These are phyloP conservation scores for Cinara cedri DNA, from an alignment of 2,888 invertebrate species.

Conservation along the genomic window DNA sequence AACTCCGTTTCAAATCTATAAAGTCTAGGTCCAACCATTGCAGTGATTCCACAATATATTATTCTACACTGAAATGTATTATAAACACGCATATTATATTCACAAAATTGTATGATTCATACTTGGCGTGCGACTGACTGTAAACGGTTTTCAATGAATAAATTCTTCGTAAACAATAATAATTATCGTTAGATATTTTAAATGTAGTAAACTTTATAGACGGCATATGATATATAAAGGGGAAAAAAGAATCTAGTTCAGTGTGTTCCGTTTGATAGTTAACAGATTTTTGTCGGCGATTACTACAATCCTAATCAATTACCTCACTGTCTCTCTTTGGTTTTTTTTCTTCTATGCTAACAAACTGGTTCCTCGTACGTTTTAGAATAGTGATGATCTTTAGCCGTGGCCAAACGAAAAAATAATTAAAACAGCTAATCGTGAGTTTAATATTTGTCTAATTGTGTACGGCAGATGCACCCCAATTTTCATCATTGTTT, in stretches of 20 bases:
- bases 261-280: slow-evolving; percentile 16
- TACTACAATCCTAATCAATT: slow-evolving; percentile 43
- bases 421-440: slow-evolving; percentile 22
- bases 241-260: slow-evolving; percentile 37
- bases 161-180: neutral
- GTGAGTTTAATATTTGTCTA: slow-evolving; percentile 12
- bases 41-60: too few species aligned
- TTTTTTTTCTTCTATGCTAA: neutral
- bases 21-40: too few species aligned
- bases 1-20: too few species aligned
- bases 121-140: too few species aligned
- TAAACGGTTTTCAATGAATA: neutral
- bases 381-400: neutral
- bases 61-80: too few species aligned
- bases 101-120: too few species aligned
- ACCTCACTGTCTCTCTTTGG: slow-evolving; percentile 6
- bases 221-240: neutral
- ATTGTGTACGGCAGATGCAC: neutral
- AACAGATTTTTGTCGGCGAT: slow-evolving; percentile 27
- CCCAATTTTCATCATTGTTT: neutral
- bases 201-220: neutral
- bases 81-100: too few species aligned
- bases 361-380: slow-evolving; percentile 27
- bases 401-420: slow-evolving; percentile 28
- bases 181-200: neutral